Evolutionary conservation across 2,113 vertebrate genomes (phyloP).

Genomic region (Parus major): DNA sequence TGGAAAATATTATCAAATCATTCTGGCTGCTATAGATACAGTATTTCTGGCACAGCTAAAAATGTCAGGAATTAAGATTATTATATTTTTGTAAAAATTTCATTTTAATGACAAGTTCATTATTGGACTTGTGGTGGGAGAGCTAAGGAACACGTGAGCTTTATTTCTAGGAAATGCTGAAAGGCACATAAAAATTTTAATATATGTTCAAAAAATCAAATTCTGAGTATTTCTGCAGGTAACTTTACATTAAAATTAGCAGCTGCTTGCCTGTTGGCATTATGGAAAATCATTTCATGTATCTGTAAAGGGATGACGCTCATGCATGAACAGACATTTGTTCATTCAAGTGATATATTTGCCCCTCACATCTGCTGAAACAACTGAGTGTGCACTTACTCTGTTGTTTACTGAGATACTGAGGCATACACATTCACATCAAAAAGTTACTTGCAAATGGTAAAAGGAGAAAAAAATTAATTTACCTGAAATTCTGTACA

Average conservation of each 20-base stretch:
- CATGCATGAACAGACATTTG: not conserved
- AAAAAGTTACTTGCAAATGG: not conserved
- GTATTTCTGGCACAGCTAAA: not conserved
- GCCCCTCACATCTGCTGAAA: not conserved
- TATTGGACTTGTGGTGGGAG: not conserved
- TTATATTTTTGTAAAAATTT: not conserved
- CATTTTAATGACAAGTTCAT: not conserved
- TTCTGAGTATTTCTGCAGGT: not conserved
- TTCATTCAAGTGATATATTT: not conserved
- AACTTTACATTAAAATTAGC: not conserved
- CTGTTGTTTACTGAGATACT: not conserved
- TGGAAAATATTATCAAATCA: not conserved
- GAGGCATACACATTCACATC: not conserved
- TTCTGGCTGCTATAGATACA: not conserved
- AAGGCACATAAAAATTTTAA: slow-evolving; percentile 52
- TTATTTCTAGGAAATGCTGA: not conserved
- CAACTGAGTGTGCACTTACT: not conserved
- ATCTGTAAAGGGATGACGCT: not conserved
- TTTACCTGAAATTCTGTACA: not conserved
- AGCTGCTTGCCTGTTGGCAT: slow-evolving; percentile 13
- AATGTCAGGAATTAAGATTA: not conserved
- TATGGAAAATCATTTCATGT: not conserved
- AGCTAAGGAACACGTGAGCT: not conserved
- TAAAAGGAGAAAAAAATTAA: not conserved
- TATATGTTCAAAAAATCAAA: not conserved